These are phyloP conservation scores for Exocentrus adspersus DNA, from an alignment of 2,888 invertebrate species.

Conservation along the genomic window DNA sequence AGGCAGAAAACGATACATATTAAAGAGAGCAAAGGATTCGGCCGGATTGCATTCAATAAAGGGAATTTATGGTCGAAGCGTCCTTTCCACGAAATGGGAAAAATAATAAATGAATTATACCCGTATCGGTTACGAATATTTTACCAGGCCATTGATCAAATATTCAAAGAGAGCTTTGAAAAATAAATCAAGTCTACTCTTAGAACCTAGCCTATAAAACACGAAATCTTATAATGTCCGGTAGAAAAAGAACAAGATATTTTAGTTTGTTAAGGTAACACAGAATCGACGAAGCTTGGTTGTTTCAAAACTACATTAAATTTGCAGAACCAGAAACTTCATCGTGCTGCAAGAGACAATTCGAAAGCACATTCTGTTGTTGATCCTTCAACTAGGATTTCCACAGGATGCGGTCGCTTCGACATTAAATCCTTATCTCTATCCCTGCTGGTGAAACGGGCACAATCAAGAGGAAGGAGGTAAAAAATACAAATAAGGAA, in stretches of 20 bases:
- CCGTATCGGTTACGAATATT: background rate
- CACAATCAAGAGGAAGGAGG: conserved; percentile 21
- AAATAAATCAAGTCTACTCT: too few relatives aligned
- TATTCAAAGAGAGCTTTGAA: too few relatives aligned
- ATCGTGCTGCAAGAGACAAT: too few relatives aligned
- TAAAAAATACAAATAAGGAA: conserved; percentile 27
- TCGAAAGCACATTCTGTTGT: background rate
- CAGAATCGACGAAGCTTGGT: too few relatives aligned
- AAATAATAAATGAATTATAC: background rate
- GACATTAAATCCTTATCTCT: conserved; percentile 1
- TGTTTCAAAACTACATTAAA: too few relatives aligned
- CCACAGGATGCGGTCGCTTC: background rate
- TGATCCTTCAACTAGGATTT: background rate
- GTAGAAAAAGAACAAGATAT: too few relatives aligned
- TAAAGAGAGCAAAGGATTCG: conserved; percentile 1
- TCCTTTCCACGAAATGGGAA: background rate
- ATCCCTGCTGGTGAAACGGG: conserved; percentile 15
- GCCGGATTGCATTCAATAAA: background rate
- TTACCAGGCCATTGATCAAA: too few relatives aligned
- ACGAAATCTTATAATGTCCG: too few relatives aligned
- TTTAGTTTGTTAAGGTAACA: too few relatives aligned
- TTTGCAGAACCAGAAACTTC: too few relatives aligned
- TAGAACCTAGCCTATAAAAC: too few relatives aligned
- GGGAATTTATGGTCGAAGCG: background rate
- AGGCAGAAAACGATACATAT: background rate